Percentiles rank a stretch among this genome's conserved stretches.
These are phyloP conservation scores for Danio kyathit DNA, from an alignment of 2,797 vertebrate species.

Conservation along the genomic window DNA sequence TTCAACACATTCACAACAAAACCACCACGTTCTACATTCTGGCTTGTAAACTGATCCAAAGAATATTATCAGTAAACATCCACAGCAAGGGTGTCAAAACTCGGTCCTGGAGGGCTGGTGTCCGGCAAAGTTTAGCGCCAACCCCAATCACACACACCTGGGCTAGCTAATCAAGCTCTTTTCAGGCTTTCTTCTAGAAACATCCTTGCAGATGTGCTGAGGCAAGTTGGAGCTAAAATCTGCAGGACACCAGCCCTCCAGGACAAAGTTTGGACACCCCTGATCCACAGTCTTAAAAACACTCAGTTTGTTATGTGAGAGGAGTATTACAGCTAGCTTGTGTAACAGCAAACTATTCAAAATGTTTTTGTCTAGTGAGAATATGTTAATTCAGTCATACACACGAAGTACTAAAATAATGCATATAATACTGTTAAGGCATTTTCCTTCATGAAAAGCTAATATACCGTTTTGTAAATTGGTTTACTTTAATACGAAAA, in stretches of 20 bases:
- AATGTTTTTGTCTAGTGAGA: conserved; percentile 45
- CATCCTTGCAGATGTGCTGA: too few relatives aligned
- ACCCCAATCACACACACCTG: too few relatives aligned
- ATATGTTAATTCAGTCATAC: conserved; percentile 30
- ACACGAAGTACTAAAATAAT: conserved; percentile 6
- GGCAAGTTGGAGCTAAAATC: too few relatives aligned
- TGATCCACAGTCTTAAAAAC: conserved; percentile 30
- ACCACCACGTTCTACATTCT: background rate
- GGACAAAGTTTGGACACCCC: too few relatives aligned
- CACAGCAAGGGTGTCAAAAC: background rate
- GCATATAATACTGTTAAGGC: conserved; percentile 43
- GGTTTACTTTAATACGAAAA: conserved; percentile 3
- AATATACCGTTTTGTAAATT: conserved; percentile 19
- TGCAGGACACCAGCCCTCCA: too few relatives aligned
- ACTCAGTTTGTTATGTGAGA: background rate
- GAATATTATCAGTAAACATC: conserved; percentile 40
- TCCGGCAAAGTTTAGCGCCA: too few relatives aligned
- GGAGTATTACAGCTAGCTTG: background rate
- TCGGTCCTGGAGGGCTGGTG: too few relatives aligned
- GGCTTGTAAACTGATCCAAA: conserved; percentile 29
- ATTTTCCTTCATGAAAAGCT: conserved; percentile 18
- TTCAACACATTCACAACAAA: background rate
- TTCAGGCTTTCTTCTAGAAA: too few relatives aligned
- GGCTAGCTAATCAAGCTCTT: too few relatives aligned
- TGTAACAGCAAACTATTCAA: conserved; percentile 41